Evolutionary conservation across 2,888 invertebrate genomes (phyloP).

Genomic region (Drosophila recens): DNA sequence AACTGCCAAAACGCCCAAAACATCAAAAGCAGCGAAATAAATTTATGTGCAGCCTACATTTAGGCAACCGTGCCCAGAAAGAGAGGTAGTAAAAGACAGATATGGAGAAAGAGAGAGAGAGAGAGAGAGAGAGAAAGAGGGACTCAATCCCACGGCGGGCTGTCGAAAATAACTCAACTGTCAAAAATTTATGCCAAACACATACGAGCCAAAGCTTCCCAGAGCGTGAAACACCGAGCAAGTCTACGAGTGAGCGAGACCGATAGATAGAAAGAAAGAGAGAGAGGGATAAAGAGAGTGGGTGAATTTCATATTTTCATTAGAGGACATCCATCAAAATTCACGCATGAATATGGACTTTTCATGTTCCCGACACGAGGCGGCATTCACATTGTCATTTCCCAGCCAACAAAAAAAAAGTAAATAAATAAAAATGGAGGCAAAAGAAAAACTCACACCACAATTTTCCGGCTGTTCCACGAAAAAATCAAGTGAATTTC

Average conservation of each 20-base stretch:
- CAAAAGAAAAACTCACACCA: slow-evolving; percentile 8
- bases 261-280: not conserved
- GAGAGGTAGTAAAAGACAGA: not conserved
- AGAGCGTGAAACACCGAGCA: slow-evolving; percentile 48
- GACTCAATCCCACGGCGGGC: slow-evolving; percentile 36
- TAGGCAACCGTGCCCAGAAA: slow-evolving; percentile 37
- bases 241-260: slow-evolving; percentile 11
- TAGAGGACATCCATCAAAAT: slow-evolving; percentile 78
- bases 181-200: slow-evolving; percentile 72
- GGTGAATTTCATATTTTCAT: slow-evolving; percentile 69
- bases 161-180: slow-evolving; percentile 75
- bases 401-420: slow-evolving; percentile 27
- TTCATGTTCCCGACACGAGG: slow-evolving; percentile 69
- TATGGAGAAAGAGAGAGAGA: not conserved
- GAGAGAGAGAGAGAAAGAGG: not conserved
- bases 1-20: slow-evolving; percentile 48
- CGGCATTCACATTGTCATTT: slow-evolving; percentile 64
- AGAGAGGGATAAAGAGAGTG: not conserved
- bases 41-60: slow-evolving; percentile 74
- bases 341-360: slow-evolving; percentile 83
- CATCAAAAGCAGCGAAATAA: slow-evolving; percentile 60
- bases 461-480: slow-evolving; percentile 4
- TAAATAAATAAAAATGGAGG: slow-evolving; percentile 1
- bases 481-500: slow-evolving; percentile 51
- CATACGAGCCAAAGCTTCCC: slow-evolving; percentile 52